Base-by-base conservation (phyloP, 2,888 invertebrate species). In the Biston betularia region DNA sequence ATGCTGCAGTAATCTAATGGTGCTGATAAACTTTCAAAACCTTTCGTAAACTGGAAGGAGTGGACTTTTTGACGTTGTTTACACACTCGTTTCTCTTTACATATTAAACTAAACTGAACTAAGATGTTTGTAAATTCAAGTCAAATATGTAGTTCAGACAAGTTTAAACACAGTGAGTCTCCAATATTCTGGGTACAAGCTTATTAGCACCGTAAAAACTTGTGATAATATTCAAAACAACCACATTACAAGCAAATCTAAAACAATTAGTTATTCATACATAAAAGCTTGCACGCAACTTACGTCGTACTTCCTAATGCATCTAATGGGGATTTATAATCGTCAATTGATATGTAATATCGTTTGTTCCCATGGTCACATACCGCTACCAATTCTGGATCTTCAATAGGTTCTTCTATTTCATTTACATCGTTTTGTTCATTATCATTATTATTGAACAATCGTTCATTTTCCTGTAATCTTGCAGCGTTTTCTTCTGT, bases 301-400 rank as follows among this genome's bases (percentile, higher is more conserved):
- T 87, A 91, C 91, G 79, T 83, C 59, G 79, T 83, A 59, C 73
- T 74, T 63, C 81, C 84, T 75, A 93, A 84, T 33, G 92, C 86
- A 68, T 88, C 88, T 40, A 93, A 74, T 35, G 93, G 93, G 8
- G 93, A 93, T 79, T 82, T 84, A 69, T 93, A 93, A 75, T 93
- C 93, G 71, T 86, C 80, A 1, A 60, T n/a, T 74, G 75, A 73
- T 56, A 69, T 61, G 60, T 65, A 50, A 45, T 55, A 52, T 68
- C 66, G 45, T 65, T 68, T 48, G 50, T 63, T 60, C 55, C 76
- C 63, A 56, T 63, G 65, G 54, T 70, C 71, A 52, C 50, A 50
- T 6, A 50, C 53, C 6, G 55, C 14, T 49, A 46, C n/a, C 12
- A 60, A 34, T 50, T 72, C 46, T 52, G 60, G 45, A 63, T 69